Percentiles rank a stretch among this genome's conserved stretches.
Conservation (phyloP, 2,888 invertebrate genomes). For the Opisthograptis luteolata region DNA sequence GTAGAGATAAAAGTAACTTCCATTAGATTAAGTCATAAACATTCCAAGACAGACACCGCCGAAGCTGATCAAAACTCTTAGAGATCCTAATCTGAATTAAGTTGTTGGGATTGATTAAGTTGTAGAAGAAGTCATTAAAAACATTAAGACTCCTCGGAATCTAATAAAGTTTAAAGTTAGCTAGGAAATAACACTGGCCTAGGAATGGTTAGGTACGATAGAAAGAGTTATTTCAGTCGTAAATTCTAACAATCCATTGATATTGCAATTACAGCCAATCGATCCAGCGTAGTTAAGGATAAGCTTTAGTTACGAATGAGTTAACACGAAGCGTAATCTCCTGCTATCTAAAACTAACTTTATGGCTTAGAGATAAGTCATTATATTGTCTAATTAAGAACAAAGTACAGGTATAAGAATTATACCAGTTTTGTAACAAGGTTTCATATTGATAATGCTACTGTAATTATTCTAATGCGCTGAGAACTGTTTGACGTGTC, state of each 20-base stretch:
- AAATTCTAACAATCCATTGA: neutral
- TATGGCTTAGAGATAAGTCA: neutral
- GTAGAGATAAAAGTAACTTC: neutral
- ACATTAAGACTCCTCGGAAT: neutral
- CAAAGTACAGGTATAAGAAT: neutral
- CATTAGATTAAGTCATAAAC: neutral
- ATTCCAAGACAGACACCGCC: neutral
- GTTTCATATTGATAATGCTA: neutral
- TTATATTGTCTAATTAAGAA: neutral
- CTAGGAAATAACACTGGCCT: neutral
- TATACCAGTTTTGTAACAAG: neutral
- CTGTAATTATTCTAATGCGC: neutral
- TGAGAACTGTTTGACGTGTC: conserved; percentile 6
- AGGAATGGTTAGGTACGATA: neutral
- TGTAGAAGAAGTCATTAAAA: conserved; percentile 7
- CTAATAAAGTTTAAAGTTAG: neutral
- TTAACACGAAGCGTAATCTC: conserved; percentile 1
- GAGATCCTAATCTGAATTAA: conserved; percentile 3
- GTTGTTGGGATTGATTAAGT: conserved; percentile 3
- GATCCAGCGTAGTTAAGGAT: conserved; percentile 5
- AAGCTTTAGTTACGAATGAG: conserved; percentile 6
- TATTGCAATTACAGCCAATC: conserved; percentile 8
- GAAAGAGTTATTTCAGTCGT: conserved; percentile 2
- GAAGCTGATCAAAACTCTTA: neutral
- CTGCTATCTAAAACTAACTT: conserved; percentile 1